Evolutionary conservation across 2,888 invertebrate genomes (phyloP), one percentile per base, ranked within the genome.

Genomic region (Schizaphis graminum): DNA sequence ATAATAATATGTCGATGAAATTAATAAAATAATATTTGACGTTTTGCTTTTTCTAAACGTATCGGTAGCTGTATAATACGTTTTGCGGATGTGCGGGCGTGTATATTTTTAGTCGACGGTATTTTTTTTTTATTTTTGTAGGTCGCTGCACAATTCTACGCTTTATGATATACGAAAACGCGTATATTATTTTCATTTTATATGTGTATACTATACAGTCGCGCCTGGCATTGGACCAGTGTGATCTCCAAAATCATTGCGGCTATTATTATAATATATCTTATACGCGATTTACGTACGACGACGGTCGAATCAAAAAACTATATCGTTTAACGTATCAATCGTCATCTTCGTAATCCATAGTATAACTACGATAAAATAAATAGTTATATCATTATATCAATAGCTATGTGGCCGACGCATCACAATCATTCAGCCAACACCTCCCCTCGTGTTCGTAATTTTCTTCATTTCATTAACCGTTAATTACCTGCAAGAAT

Each of bases 151-250:
- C 8, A 49, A 21, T 26, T 53, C 49, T 49, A 53, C 16, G 49
- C 35, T 28, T 35, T 21, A 21, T 77, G 7, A 86, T 91, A n/a
- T 53, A 44, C 61, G 11, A 41, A 86, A 3, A 53, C 49, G 57
- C n/a, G 67, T 7, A 35, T 85, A 90, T 49, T 90, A 85, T 94
- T 86, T 90, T 67, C 85, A 85, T 49, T 49, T 1, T 13, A 89
- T 67, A 86, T 61, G 35, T 21, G 67, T 77, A 77, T 77, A 77
- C 13, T 35, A 77, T 21, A 77, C 21, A 8, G 8, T 41, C 35
- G 35, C 13, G 41, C 16, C 67, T 94, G 94, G 94, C 94, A 67
- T 87, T 41, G n/a, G 86, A 91, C 94, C 94, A 94, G 94, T 8
- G 88, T 56, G 67, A 61, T 49, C 41, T 67, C 91, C 86, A 86